Evolutionary conservation across 1,140 invertebrate genomes (phyloP).

Genomic region (Mactra quadrangularis): DNA sequence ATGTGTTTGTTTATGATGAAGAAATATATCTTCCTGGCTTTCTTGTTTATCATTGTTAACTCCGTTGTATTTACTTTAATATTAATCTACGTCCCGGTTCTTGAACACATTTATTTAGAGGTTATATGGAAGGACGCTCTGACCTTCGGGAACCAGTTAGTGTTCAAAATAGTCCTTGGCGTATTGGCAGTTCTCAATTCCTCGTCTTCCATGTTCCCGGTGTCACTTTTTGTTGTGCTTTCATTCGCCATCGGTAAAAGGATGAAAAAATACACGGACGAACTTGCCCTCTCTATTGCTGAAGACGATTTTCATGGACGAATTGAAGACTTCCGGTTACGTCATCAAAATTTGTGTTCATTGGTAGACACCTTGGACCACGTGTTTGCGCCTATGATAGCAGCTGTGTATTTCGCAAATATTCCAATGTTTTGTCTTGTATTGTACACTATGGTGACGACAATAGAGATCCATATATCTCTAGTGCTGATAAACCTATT

Average conservation of each 20-base stretch:
- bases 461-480: conserved; percentile 46
- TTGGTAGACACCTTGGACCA: conserved; percentile 34
- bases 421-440: conserved; percentile 60
- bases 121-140: conserved; percentile 49
- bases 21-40: conserved; percentile 29
- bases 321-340: conserved; percentile 58
- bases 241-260: conserved; percentile 34
- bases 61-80: conserved; percentile 46
- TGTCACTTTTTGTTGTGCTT: conserved; percentile 39
- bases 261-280: conserved; percentile 44
- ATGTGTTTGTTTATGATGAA: conserved; percentile 40
- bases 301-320: conserved; percentile 31
- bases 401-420: conserved; percentile 47
- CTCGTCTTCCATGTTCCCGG: conserved; percentile 47
- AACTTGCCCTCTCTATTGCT: conserved; percentile 18
- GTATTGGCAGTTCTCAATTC: conserved; percentile 46
- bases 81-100: conserved; percentile 43
- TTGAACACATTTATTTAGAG: conserved; percentile 45
- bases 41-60: conserved; percentile 50
- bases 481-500: conserved; percentile 58
- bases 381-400: conserved; percentile 48
- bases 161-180: conserved; percentile 38
- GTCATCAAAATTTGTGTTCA: conserved; percentile 41
- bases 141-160: conserved; percentile 1
- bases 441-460: conserved; percentile 48